Conservation (phyloP, 2,888 invertebrate genomes). For the Dynastes grantii region DNA sequence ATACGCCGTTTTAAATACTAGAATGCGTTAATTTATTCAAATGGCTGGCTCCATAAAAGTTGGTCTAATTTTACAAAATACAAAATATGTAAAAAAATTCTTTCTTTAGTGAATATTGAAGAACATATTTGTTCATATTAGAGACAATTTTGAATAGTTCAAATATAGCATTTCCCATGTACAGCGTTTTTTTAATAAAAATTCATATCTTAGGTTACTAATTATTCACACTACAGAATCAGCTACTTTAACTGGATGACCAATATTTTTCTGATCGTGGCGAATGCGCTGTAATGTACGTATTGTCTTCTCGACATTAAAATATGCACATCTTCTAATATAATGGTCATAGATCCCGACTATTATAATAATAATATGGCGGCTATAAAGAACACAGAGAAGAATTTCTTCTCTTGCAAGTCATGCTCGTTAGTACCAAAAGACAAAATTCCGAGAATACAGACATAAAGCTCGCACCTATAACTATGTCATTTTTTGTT, state of each 20-base stretch:
- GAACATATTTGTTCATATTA: not conserved
- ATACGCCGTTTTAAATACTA: too few species aligned
- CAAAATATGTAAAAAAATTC: too few species aligned
- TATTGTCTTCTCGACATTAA: conserved; percentile 18
- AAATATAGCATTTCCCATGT: not conserved
- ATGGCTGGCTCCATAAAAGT: too few species aligned
- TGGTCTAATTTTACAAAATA: too few species aligned
- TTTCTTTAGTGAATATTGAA: not conserved
- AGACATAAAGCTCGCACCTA: not conserved
- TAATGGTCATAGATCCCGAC: conserved; percentile 30
- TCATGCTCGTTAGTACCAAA: conserved; percentile 37
- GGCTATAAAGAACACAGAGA: conserved; percentile 38
- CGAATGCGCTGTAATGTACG: not conserved
- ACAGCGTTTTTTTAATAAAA: too few species aligned
- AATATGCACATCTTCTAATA: conserved; percentile 19
- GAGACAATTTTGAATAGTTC: not conserved
- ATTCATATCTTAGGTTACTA: not conserved
- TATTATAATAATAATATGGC: conserved; percentile 42
- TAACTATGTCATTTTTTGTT: not conserved
- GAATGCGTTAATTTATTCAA: too few species aligned
- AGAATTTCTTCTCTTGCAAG: conserved; percentile 38
- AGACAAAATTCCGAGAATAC: conserved; percentile 24
- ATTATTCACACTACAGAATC: not conserved
- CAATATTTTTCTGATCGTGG: not conserved
- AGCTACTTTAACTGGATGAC: not conserved